These are phyloP conservation scores for Rhyzopertha dominica DNA, from an alignment of 1,140 invertebrate species.

Conservation along the genomic window DNA sequence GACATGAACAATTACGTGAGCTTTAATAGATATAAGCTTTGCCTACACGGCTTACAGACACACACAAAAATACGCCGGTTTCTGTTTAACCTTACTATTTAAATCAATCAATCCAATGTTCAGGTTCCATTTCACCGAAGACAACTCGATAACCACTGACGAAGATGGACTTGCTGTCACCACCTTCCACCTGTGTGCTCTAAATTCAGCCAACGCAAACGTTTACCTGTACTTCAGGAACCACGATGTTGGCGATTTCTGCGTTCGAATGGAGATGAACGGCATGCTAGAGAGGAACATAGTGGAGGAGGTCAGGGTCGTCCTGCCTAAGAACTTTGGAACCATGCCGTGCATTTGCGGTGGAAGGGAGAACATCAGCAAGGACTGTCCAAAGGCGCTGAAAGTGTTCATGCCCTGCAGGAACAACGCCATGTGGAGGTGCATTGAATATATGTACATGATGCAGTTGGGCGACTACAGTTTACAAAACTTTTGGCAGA, in stretches of 20 bases:
- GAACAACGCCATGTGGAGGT: conserved; percentile 26
- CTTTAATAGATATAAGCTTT: no score
- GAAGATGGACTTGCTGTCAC: conserved; percentile 15
- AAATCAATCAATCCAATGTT: no score
- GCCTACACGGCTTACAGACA: no score
- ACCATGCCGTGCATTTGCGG: conserved; percentile 23
- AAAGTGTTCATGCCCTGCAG: conserved; percentile 25
- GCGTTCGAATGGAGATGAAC: conserved; percentile 20
- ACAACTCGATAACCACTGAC: no score
- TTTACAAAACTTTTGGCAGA: conserved; percentile 23
- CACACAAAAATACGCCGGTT: no score
- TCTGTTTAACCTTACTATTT: no score
- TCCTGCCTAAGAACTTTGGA: conserved; percentile 21
- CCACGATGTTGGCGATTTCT: conserved; percentile 33
- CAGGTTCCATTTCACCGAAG: no score
- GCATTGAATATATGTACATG: conserved; percentile 21
- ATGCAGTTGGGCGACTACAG: conserved; percentile 14
- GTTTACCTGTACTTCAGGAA: conserved; percentile 26
- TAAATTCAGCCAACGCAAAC: conserved; percentile 4
- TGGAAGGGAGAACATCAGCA: conserved; percentile 8
- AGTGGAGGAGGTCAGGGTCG: conserved; percentile 11
- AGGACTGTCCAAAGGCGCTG: conserved; percentile 24
- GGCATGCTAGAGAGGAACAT: neutral
- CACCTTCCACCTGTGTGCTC: conserved; percentile 1
- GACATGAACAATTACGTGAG: no score